Conservation (phyloP, 2,797 vertebrate genomes). For the Sarcophilus harrisii region DNA sequence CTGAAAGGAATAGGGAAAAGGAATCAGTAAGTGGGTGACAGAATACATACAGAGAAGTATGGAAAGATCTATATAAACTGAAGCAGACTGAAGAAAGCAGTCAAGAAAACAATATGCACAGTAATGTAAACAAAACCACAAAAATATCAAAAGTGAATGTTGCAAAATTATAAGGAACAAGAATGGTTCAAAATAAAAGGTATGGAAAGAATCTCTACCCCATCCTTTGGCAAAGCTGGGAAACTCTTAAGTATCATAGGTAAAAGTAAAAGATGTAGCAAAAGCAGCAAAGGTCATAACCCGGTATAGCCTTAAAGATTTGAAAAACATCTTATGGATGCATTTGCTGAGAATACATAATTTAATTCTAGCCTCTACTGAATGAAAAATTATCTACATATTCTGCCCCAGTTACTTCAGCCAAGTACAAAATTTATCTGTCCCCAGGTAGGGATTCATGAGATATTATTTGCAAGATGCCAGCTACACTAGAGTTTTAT, state of each 20-base stretch:
- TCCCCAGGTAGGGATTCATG: not conserved
- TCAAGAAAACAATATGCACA: not conserved
- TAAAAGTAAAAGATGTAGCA: not conserved
- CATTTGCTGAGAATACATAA: not conserved
- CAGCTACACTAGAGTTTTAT: not conserved
- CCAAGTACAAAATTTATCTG: not conserved
- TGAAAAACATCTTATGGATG: not conserved
- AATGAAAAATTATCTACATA: not conserved
- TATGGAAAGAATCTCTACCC: not conserved
- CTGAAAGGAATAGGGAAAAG: not conserved
- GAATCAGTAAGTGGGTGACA: not conserved
- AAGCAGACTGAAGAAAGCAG: not conserved
- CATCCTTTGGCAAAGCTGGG: not conserved
- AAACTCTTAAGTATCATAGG: not conserved
- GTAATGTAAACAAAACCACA: not conserved
- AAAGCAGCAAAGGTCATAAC: not conserved
- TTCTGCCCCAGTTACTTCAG: not conserved
- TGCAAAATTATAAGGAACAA: not conserved
- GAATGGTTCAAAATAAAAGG: not conserved
- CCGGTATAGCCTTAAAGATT: not conserved
- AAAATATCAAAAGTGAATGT: not conserved
- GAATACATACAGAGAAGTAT: not conserved
- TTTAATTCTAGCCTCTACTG: not conserved
- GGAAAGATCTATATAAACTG: not conserved
- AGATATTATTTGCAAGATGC: not conserved